A percentile compares a stretch with the other conserved stretches of the same genome.
Conservation (phyloP, 2,113 vertebrate species). For the Oreocharis arfaki region DNA sequence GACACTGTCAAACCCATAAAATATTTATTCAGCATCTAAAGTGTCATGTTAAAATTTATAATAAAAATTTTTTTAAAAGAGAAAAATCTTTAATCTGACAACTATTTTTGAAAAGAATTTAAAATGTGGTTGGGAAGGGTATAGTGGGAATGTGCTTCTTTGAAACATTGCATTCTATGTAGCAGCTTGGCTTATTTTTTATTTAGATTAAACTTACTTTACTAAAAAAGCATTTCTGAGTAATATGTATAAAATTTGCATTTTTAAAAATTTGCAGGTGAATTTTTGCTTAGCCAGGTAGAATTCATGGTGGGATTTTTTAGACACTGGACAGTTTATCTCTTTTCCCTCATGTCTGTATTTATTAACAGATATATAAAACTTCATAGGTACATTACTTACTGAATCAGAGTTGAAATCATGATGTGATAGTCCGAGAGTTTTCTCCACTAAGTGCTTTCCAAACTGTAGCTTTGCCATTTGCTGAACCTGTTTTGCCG, state of each 20-base stretch:
- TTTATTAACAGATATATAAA: neutral
- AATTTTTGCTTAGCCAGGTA: neutral
- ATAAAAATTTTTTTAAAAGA: neutral
- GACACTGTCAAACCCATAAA: neutral
- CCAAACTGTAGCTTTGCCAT: neutral
- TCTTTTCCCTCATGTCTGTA: neutral
- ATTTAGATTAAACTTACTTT: neutral
- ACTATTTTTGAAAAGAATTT: neutral
- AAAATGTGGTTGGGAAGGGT: neutral
- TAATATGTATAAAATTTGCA: neutral
- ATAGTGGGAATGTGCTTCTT: neutral
- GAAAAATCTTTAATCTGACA: neutral
- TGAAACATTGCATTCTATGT: neutral
- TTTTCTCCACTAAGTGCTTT: neutral
- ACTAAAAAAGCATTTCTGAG: neutral
- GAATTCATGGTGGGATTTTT: neutral
- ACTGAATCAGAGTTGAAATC: neutral
- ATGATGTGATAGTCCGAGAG: neutral
- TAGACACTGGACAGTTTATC: neutral
- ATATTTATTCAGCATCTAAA: constrained; percentile 10
- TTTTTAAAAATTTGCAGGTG: neutral
- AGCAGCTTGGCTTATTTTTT: neutral
- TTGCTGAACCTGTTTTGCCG: neutral
- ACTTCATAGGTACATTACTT: neutral
- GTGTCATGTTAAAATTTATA: neutral